Base-by-base conservation (phyloP, 1,140 invertebrate genomes). In the Antheraea mylitta region DNA sequence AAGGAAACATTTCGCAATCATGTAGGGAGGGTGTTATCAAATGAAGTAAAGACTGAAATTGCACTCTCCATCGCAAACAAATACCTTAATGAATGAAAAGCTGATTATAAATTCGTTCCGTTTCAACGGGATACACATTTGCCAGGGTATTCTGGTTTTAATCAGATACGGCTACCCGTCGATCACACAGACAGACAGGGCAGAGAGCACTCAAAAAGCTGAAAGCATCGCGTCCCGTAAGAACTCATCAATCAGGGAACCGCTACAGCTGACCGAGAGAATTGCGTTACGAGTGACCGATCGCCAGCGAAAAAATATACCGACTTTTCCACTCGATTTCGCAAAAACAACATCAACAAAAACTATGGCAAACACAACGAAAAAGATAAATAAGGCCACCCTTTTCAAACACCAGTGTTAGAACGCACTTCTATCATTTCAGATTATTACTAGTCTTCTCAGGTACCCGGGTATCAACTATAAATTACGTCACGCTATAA, bases 201-300 rank as follows among this genome's bases (percentile, higher is more conserved):
- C 45, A 16, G 45, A 10, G 45, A n/a, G 16, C 45, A 53, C 11
- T 53, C 11, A 13, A 13, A 53, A 53, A 53, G 11, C 13, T 53
- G 45, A 53, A 53, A 53, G 45, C 45, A 53, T 53, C 45, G 16
- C 45, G 45, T 53, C 45, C 45, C 6, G 45, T 16, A 53, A 6
- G 13, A 53, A n/a, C 45, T 53, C 45, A 53, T 53, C 45, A 53
- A 53, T 53, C 45, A 53, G 45, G 13, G 45, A 53, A 6, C 45
- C 16, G 45, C 13, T 53, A 53, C 45, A 53, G 45, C 45, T 53
- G 45, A 53, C 45, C 45, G 45, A 53, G 45, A 53, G 45, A 53
- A 53, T 53, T 53, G 45, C 45, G 45, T 53, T 53, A 53, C 45
- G 13, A 53, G 45, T 53, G 45, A 53, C 45, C 45, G 45, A 53